Evolutionary conservation across 2,888 invertebrate species (phyloP), one percentile per base, ranked within the genome.

Genomic region (Drosophila histrio): DNA sequence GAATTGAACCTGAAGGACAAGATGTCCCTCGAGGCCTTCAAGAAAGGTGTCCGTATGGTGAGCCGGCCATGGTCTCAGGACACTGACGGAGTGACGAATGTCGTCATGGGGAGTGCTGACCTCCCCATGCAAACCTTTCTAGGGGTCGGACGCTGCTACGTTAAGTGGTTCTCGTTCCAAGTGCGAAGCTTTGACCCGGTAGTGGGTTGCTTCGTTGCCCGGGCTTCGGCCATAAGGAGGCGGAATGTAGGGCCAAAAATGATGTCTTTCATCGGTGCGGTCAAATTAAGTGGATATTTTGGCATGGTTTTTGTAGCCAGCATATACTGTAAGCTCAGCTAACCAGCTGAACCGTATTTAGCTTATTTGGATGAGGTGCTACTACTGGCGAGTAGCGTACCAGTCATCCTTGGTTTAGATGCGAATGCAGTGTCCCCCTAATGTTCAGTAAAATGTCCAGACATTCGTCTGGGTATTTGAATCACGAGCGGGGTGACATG

Each of bases 181-280:
- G 17, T 60, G 5, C 5, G 44, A 21, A 52, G n/a, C 6, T 53
- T 24, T 5, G 43, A 43, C n/a, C 53, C 30, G 15, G 41, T 53
- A 13, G 28, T 53, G 13, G 28, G 41, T 2, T 54, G 54, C n/a
- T 54, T 30, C 32, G 54, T 5, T 54, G 43, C 13, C 17, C 43
- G n/a, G 43, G 54, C 3, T 54, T 54, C 24, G 54, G 32, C 34
- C 32, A 54, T 4, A 54, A 54, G 17, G 43, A 43, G 8, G 54
- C 32, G 24, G 54, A 57, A 1, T 57, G 46, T 28, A 38, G 17
- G 28, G 38, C 52, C 30, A 49, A 26, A 9, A 24, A 59, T 3
- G 62, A 61, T 7, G 26, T 61, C 1, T 61, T 57, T 15, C 49
- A 43, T 22, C 43, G 62, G 6, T 57, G 57, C 7, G 43, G 57